These are phyloP conservation scores for Caenorhabditis doughertyi DNA, from an alignment of 2,888 invertebrate species.

Conservation along the genomic window DNA sequence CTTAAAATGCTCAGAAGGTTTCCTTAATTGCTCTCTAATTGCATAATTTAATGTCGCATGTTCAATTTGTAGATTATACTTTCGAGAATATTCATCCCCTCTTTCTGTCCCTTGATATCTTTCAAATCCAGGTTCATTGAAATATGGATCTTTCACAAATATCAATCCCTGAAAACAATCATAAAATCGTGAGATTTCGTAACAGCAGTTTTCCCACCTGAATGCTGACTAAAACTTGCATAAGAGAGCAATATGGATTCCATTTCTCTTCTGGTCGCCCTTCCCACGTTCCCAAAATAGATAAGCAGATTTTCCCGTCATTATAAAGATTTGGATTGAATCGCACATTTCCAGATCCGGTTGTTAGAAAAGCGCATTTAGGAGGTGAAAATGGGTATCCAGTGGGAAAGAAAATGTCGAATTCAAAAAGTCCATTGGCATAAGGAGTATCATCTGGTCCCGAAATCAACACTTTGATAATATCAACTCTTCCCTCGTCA, in stretches of 20 bases:
- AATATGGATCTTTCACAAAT: conserved; percentile 86
- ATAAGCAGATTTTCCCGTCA: conserved; percentile 85
- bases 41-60: conserved; percentile 82
- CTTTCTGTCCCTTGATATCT: conserved; percentile 79
- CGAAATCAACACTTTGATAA: conserved; percentile 81
- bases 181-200: neutral
- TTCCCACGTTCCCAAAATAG: conserved; percentile 83
- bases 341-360: conserved; percentile 86
- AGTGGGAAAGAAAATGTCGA: conserved; percentile 82
- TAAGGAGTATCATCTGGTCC: conserved; percentile 86
- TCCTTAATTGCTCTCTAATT: conserved; percentile 79
- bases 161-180: conserved; percentile 84
- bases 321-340: conserved; percentile 87
- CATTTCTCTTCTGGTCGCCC: conserved; percentile 83
- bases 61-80: conserved; percentile 82
- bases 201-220: conserved; percentile 71
- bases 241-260: conserved; percentile 82
- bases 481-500: conserved; percentile 81
- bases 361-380: conserved; percentile 86
- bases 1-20: conserved; percentile 78
- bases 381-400: conserved; percentile 86
- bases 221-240: conserved; percentile 82
- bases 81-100: conserved; percentile 79
- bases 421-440: conserved; percentile 85
- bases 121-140: conserved; percentile 87